Evolutionary conservation across 2,888 invertebrate species (phyloP), one percentile per base, ranked within the genome.

Genomic region (Diadegma fenestrale): DNA sequence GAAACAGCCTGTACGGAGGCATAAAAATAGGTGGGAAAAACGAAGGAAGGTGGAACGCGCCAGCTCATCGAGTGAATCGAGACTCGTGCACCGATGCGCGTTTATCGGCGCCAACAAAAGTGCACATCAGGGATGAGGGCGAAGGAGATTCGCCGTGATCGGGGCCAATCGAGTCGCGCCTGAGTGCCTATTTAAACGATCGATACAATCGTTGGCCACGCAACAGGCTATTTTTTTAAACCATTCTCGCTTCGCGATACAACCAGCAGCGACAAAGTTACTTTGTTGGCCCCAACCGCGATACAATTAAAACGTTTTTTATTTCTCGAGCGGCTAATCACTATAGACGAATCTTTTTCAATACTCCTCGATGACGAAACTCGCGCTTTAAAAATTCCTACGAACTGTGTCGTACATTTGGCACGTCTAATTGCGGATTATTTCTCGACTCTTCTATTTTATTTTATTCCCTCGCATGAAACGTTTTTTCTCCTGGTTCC

Each of bases 351-450:
- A 64, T 41, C 58, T 30, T 51, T 41, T 17, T 26, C 48, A 19
- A 30, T 61, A 48, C 45, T 43, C 72, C 26, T 68, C 68, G 78
- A 54, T 85, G 81, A 82, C 85, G 85, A 85, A 81, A 85, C 75
- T 45, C 30, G 54, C 54, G 43, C 45, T 72, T 63, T 75, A 45
- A 82, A 82, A 85, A 85, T 82, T 85, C 85, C 64, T 79, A 43
- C 63, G 33, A 85, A 79, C 81, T 61, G 85, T 85, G 85, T 85
- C 85, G 85, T 61, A 82, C 81, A 85, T 82, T 82, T 85, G 85
- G 85, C 85, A 79, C 85, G 81, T 85, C 85, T 85, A 85, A 85
- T 85, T 85, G 81, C 75, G 78, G 78, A 81, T 85, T 61, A 69
- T 61, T 71, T 78, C 54, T 78, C 22, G 41, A 10, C 54, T 63